A percentile compares a stretch with the other conserved stretches of the same genome.
Evolutionary conservation across 2,888 invertebrate species (phyloP).

Genomic region (Blomia tropicalis): DNA sequence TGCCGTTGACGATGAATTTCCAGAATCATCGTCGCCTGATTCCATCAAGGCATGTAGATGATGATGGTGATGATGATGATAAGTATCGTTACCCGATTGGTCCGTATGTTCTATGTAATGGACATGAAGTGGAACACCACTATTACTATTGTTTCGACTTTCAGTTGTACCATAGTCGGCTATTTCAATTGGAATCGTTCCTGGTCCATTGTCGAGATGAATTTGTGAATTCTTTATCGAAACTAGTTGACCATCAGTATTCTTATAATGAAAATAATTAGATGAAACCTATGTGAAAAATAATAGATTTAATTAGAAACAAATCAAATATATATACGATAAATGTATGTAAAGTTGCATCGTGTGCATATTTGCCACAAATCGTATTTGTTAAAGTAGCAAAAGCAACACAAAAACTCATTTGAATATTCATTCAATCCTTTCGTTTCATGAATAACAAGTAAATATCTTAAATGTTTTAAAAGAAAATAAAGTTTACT

Average conservation of each 20-base stretch:
- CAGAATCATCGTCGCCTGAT: background rate
- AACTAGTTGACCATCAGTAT: background rate
- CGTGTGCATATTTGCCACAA: background rate
- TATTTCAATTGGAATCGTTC: background rate
- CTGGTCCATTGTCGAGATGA: conserved; percentile 2
- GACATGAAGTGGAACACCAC: background rate
- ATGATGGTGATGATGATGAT: conserved; percentile 2
- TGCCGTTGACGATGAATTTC: background rate
- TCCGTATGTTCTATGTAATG: background rate
- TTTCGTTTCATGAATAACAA: no score
- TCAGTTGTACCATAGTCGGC: conserved; percentile 6
- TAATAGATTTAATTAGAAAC: background rate
- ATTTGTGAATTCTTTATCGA: conserved; percentile 4
- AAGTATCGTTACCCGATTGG: background rate
- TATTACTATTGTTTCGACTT: no score
- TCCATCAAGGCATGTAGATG: background rate
- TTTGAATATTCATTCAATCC: no score
- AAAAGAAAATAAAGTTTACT: no score
- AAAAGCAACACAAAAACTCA: background rate
- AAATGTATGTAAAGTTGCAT: background rate
- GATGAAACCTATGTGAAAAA: background rate
- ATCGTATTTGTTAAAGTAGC: background rate
- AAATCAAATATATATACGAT: background rate
- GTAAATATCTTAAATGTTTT: no score
- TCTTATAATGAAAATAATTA: conserved; percentile 3